Percentiles rank a stretch among this genome's conserved stretches.
These are phyloP conservation scores for Rhopalosiphum padi DNA, from an alignment of 1,140 invertebrate species.

Conservation along the genomic window DNA sequence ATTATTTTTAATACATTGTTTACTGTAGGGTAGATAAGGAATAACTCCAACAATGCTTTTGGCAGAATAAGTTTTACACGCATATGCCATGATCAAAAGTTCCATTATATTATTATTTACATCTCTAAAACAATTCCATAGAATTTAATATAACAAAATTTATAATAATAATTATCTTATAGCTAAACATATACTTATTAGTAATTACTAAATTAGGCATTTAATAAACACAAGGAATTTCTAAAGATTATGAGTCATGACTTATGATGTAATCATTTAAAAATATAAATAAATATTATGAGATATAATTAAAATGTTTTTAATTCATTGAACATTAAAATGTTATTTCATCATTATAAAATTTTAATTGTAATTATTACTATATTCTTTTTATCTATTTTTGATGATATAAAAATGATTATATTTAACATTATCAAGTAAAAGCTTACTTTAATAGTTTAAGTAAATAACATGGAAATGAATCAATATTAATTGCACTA, in stretches of 20 bases:
- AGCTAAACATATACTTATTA: background rate
- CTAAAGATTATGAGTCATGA: background rate
- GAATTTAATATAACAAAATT: background rate
- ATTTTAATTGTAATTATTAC: no score
- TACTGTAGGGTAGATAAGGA: constrained; percentile 98
- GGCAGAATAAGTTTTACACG: constrained; percentile 97
- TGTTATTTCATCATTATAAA: background rate
- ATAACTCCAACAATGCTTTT: constrained; percentile 97
- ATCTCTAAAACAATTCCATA: constrained; percentile 71
- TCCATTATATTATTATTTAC: constrained; percentile 99
- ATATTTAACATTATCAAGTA: background rate
- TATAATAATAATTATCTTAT: background rate
- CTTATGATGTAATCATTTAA: background rate
- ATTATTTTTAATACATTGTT: constrained; percentile 76
- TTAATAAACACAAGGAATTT: background rate
- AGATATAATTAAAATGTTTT: background rate
- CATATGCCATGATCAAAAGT: constrained; percentile 97
- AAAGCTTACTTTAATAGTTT: background rate
- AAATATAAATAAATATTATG: background rate
- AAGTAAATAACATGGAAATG: background rate
- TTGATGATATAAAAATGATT: background rate
- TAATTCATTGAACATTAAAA: background rate
- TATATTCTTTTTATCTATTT: no score
- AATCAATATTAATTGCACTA: background rate
- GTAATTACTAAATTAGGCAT: background rate